Evolutionary conservation across 2,113 vertebrate species (phyloP).

Genomic region (Carassius carassius): DNA sequence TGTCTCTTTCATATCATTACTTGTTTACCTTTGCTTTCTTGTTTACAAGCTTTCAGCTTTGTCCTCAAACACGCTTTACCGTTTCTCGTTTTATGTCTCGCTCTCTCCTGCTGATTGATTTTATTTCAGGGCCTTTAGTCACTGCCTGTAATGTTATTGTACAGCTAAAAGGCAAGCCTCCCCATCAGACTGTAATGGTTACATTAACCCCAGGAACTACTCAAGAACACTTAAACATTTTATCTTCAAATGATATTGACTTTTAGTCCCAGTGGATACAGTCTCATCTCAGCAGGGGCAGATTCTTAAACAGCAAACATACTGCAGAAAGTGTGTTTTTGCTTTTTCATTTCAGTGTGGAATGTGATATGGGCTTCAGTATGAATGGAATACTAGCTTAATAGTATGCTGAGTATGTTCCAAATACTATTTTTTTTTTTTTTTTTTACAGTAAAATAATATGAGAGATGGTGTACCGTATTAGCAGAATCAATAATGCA

Average conservation of each 20-base stretch:
- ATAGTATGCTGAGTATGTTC: background rate
- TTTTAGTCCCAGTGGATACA: background rate
- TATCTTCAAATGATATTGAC: background rate
- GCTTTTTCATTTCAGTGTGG: background rate
- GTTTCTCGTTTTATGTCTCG: background rate
- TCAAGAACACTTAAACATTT: slow-evolving; percentile 23
- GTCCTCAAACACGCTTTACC: background rate
- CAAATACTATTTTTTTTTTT: background rate
- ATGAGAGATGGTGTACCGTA: background rate
- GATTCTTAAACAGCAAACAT: background rate
- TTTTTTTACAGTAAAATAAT: background rate
- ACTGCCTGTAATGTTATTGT: slow-evolving; percentile 35
- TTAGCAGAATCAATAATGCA: background rate
- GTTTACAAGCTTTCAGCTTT: slow-evolving; percentile 44
- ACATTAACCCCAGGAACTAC: slow-evolving; percentile 2
- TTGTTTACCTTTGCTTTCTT: slow-evolving; percentile 58
- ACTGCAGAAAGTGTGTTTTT: background rate
- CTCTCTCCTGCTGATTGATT: slow-evolving; percentile 38
- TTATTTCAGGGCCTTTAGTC: background rate
- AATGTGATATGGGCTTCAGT: background rate
- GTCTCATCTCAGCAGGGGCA: slow-evolving; percentile 3
- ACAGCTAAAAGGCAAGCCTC: slow-evolving; percentile 29
- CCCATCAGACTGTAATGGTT: slow-evolving; percentile 40
- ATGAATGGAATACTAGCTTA: background rate
- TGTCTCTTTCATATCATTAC: slow-evolving; percentile 39